phyloP scores from a whole-genome alignment of 2,888 invertebrate species.

The Metopia argyrocephala region DNA sequence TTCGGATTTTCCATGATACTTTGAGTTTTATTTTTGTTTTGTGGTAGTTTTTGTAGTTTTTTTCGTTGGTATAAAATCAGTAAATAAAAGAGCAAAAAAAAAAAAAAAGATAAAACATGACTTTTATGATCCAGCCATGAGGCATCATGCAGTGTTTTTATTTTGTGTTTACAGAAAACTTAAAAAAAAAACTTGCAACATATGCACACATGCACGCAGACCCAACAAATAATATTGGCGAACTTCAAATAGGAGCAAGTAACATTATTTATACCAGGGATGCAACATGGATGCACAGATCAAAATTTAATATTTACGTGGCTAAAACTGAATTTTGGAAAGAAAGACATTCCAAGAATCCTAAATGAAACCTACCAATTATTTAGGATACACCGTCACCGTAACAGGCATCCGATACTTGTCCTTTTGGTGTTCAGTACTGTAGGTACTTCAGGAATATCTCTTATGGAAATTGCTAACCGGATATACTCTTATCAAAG shows the following conservation, averaged over 20 bases:
- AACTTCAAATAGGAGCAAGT: not conserved
- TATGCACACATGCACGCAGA: not conserved
- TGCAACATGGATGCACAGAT: too few relatives aligned
- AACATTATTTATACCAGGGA: not conserved
- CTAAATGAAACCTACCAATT: too few relatives aligned
- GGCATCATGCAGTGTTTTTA: conserved; percentile 52
- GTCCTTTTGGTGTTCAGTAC: too few relatives aligned
- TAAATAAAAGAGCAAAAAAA: conserved; percentile 22
- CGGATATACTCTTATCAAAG: too few relatives aligned
- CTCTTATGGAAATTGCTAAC: too few relatives aligned
- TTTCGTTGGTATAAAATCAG: conserved; percentile 35
- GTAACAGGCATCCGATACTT: too few relatives aligned
- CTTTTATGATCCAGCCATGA: conserved; percentile 50
- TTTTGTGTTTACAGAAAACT: conserved; percentile 1
- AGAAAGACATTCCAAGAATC: too few relatives aligned
- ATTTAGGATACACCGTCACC: too few relatives aligned
- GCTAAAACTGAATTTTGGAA: too few relatives aligned
- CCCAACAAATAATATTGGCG: not conserved
- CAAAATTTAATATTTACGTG: too few relatives aligned
- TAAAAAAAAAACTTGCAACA: not conserved
- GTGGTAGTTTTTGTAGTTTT: conserved; percentile 22
- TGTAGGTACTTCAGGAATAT: too few relatives aligned
- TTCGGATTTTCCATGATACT: not conserved
- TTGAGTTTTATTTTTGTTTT: conserved; percentile 12
- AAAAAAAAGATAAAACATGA: conserved; percentile 20